phyloP scores from a whole-genome alignment of 2,113 vertebrate species.

The Lepus europaeus region DNA sequence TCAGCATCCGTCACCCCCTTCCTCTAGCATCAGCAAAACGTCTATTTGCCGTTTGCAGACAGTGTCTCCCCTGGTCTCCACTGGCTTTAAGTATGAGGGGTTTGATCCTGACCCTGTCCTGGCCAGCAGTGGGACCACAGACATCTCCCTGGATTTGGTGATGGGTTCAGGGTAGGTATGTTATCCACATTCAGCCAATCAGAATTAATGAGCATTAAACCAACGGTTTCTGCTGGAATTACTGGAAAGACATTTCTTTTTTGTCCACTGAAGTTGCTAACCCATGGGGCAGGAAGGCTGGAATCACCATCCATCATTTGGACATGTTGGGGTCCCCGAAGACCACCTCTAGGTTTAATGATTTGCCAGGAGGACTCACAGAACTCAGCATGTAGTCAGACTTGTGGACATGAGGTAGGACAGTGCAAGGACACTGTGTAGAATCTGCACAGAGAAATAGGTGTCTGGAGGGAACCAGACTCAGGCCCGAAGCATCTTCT shows the following conservation, averaged over 20 bases:
- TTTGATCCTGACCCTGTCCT: background rate
- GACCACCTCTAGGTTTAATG: background rate
- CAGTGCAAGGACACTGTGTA: background rate
- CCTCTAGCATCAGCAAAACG: background rate
- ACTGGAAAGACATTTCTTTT: background rate
- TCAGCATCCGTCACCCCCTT: background rate
- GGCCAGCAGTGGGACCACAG: background rate
- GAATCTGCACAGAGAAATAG: background rate
- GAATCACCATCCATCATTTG: background rate
- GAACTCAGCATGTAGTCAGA: background rate
- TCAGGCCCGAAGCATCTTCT: background rate
- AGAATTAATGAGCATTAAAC: background rate
- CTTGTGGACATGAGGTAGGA: background rate
- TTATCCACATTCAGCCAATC: background rate
- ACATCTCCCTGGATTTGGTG: too few species aligned
- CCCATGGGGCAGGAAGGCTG: background rate
- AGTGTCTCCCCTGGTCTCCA: background rate
- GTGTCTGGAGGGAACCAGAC: background rate
- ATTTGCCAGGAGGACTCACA: background rate
- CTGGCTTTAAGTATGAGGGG: background rate
- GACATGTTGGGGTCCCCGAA: background rate
- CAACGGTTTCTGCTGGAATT: background rate
- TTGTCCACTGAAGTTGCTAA: background rate
- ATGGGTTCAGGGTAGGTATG: too few species aligned
- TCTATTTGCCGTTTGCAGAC: background rate